phyloP scores from a whole-genome alignment of 2,797 vertebrate genomes.

The Rhinichthys osculus region DNA sequence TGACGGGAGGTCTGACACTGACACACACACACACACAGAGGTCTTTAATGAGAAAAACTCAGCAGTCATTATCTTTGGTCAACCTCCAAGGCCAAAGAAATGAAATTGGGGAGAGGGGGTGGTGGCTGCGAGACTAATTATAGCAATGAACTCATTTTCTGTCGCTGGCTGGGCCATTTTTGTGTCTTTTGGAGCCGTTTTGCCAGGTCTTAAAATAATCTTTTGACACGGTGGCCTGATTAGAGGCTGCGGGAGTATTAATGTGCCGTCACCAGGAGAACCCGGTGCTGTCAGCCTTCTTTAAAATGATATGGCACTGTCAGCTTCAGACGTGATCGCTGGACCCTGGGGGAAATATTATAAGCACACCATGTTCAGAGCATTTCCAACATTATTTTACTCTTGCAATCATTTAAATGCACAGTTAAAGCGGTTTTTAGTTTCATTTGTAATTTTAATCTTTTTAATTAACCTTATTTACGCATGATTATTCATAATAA shows the following conservation, averaged over 20 bases:
- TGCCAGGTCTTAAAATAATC: conserved; percentile 78
- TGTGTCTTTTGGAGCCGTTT: conserved; percentile 68
- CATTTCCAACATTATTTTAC: background rate
- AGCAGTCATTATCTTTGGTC: conserved; percentile 73
- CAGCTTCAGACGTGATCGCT: conserved; percentile 36
- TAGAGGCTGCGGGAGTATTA: conserved; percentile 70
- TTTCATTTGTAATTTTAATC: background rate
- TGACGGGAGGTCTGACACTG: conserved; percentile 13
- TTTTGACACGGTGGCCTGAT: conserved; percentile 76
- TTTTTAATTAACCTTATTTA: background rate
- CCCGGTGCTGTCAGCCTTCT: conserved; percentile 57
- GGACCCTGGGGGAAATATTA: background rate
- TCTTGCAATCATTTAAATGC: background rate
- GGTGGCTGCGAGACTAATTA: conserved; percentile 70
- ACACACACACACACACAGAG: background rate
- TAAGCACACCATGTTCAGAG: background rate
- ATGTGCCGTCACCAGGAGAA: conserved; percentile 65
- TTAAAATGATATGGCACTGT: conserved; percentile 60
- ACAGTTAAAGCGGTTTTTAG: background rate
- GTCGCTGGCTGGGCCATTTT: conserved; percentile 67
- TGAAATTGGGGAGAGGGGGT: conserved; percentile 50
- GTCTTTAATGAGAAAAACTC: conserved; percentile 58
- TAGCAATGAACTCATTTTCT: conserved; percentile 76
- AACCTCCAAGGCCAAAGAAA: conserved; percentile 68
- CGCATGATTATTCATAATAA: too few relatives aligned